Evolutionary conservation across 2,797 vertebrate species (phyloP), one percentile per base, ranked within the genome.

Genomic region (Synaphobranchus kaupii): DNA sequence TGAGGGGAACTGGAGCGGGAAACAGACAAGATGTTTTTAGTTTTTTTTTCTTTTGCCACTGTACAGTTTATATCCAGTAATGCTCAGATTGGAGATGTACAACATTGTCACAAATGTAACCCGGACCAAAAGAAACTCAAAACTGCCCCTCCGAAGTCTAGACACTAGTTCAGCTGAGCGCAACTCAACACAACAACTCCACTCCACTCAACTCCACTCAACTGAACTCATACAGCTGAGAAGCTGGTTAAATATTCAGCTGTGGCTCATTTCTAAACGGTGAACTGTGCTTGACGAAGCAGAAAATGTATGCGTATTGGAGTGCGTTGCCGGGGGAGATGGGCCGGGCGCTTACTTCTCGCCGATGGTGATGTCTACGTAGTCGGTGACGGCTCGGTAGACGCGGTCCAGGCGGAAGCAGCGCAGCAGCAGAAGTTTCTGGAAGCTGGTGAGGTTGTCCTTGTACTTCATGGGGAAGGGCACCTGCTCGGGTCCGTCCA

Each of bases 401-500:
- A 99, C 96, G 6, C 98, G 94, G 81, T 99, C 99, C 78, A 99
- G 96, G 0, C 98, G 97, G 94, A 99, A 99, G 88, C 98, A 99
- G 12, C 98, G 97, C 85, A 99, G 86, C 52, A 99, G 91, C 0
- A 99, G 95, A 47, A 99, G 94, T 92, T 96, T 98, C 95, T 99
- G 98, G 92, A 99, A 99, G 68, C 89, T 48, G 0, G 96, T 96
- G 91, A 99, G 94, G 25, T 10, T 93, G 2, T 92, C 89, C 9
- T 95, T 92, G 0, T 98, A 99, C 54, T 92, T 95, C 94, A 96
- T 82, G 15, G 98, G 98, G 86, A 98, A 94, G 0, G 94, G 92
- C 28, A 92, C 93, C 91, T 98, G 97, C 89, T 99, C 98, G 6
- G 97, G 96, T 3, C 91, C 94, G 2, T 99, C 98, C 54, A 97